Conservation (phyloP, 2,888 invertebrate genomes). For the Napeogenes sylphis region DNA sequence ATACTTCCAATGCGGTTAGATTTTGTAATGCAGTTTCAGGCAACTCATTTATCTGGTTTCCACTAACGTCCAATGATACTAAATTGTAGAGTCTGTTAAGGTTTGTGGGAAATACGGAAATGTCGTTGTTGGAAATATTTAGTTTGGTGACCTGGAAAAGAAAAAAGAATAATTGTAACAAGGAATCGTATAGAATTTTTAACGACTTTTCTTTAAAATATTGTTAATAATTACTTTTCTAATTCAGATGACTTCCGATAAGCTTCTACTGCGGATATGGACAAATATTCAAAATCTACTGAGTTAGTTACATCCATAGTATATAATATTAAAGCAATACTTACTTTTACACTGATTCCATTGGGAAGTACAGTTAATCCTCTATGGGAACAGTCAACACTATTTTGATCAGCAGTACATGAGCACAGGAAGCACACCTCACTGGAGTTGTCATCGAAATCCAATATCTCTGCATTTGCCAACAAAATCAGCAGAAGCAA, state of each 20-base stretch:
- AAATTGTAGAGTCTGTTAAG: constrained; percentile 52
- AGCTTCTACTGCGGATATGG: neutral
- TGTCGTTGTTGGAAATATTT: constrained; percentile 81
- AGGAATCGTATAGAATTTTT: too few relatives aligned
- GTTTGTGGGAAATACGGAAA: constrained; percentile 73
- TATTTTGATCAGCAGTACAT: constrained; percentile 52
- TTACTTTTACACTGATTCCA: constrained; percentile 58
- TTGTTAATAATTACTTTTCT: too few relatives aligned
- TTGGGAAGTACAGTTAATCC: constrained; percentile 66
- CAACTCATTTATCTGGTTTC: constrained; percentile 74
- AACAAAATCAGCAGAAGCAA: constrained; percentile 44
- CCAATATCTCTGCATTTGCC: constrained; percentile 43
- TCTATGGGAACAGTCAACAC: constrained; percentile 62
- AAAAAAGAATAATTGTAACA: neutral
- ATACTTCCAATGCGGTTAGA: constrained; percentile 73
- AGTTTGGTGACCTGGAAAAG: constrained; percentile 78
- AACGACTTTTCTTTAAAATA: too few relatives aligned
- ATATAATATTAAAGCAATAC: constrained; percentile 3
- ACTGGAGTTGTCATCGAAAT: constrained; percentile 50
- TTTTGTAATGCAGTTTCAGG: constrained; percentile 68
- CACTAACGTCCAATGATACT: constrained; percentile 55
- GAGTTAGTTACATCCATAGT: neutral
- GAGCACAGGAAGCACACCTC: constrained; percentile 58
- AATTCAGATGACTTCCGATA: neutral
- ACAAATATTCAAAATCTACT: too few relatives aligned